Conservation (phyloP, 2,113 vertebrate genomes). For the Struthio camelus region DNA sequence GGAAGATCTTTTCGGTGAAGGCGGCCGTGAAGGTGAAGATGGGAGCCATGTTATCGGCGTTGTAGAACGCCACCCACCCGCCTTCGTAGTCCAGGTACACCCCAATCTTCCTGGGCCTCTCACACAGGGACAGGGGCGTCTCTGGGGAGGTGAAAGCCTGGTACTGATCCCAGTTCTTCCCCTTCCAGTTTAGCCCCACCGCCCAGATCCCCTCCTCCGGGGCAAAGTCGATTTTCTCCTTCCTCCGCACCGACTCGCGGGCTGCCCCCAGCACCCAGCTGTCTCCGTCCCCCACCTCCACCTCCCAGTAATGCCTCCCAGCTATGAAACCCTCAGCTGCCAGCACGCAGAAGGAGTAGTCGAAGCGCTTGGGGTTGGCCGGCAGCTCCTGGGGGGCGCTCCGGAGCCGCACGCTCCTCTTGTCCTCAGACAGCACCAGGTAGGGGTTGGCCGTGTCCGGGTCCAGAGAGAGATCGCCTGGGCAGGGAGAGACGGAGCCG, state of each 20-base stretch:
- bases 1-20: conserved; percentile 44
- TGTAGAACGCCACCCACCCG: conserved; percentile 26
- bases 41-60: conserved; percentile 23
- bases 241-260: conserved; percentile 41
- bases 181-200: conserved; percentile 61
- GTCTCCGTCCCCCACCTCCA: conserved; percentile 60
- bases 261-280: conserved; percentile 65
- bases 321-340: conserved; percentile 8
- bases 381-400: conserved; percentile 3
- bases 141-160: conserved; percentile 44
- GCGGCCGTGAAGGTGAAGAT: conserved; percentile 51
- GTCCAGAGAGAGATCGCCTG: conserved; percentile 56
- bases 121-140: not conserved
- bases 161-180: conserved; percentile 62
- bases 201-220: conserved; percentile 62
- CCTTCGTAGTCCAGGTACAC: conserved; percentile 46
- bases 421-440: conserved; percentile 60
- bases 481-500: rapidly evolving
- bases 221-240: conserved; percentile 48
- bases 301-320: conserved; percentile 70
- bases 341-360: conserved; percentile 60
- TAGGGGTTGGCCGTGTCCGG: conserved; percentile 63
- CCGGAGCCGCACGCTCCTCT: conserved; percentile 40
- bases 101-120: conserved; percentile 29
- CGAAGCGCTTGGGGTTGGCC: conserved; percentile 34